These are phyloP conservation scores for Formica aserva DNA, from an alignment of 2,888 invertebrate species.

Conservation along the genomic window DNA sequence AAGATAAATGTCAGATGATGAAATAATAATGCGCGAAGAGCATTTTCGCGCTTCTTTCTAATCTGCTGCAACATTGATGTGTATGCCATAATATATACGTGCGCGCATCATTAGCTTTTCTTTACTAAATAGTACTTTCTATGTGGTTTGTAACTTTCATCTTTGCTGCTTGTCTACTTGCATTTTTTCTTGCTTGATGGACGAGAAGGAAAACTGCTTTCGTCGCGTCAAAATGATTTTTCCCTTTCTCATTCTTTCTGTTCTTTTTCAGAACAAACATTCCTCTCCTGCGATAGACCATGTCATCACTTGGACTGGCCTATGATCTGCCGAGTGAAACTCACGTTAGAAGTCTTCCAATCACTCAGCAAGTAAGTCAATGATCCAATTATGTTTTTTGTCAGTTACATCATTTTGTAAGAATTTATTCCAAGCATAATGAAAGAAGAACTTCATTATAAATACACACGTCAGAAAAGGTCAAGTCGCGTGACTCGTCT, in stretches of 20 bases:
- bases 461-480: not conserved
- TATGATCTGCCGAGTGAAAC: constrained; percentile 92
- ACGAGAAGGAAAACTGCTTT: constrained; percentile 33
- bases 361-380: constrained; percentile 90
- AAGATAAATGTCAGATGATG: not conserved
- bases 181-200: not conserved
- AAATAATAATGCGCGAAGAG: constrained; percentile 1
- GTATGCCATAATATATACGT: not conserved
- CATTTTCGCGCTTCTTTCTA: constrained; percentile 14
- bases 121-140: constrained; percentile 33
- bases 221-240: constrained; percentile 24
- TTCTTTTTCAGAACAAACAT: constrained; percentile 90
- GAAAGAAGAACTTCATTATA: not conserved
- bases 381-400: not conserved
- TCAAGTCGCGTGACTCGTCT: not conserved
- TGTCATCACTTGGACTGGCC: constrained; percentile 93
- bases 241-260: constrained; percentile 14
- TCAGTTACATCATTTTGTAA: not conserved
- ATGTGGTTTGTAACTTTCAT: constrained; percentile 44
- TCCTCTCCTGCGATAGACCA: constrained; percentile 91
- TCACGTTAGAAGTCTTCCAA: constrained; percentile 91
- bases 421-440: not conserved
- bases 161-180: not conserved
- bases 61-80: not conserved
- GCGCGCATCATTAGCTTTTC: constrained; percentile 28